Evolutionary conservation across 2,888 invertebrate species (phyloP).

Genomic region (Monopis laevigella): DNA sequence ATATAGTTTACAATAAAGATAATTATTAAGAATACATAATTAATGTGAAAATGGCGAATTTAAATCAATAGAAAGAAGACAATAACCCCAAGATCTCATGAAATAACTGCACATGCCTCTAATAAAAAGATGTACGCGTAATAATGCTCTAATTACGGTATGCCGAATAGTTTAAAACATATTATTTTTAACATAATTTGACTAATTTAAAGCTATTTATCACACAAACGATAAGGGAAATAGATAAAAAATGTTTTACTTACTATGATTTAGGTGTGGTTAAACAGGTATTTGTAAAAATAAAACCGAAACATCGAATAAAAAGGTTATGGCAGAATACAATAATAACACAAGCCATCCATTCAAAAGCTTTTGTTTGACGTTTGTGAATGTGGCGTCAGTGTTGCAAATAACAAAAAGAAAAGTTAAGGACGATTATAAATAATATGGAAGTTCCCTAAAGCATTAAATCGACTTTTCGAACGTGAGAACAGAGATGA

Average conservation of each 20-base stretch:
- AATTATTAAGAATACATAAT: too few species aligned
- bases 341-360: conserved; percentile 52
- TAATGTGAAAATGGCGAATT: conserved; percentile 56
- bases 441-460: too few species aligned
- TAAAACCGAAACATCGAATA: conserved; percentile 43
- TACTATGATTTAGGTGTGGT: not conserved
- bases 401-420: too few species aligned
- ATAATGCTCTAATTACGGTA: conserved; percentile 14
- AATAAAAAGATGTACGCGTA: conserved; percentile 32
- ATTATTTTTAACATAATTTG: conserved; percentile 38
- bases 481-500: too few species aligned
- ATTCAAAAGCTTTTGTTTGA: conserved; percentile 18
- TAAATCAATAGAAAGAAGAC: conserved; percentile 42
- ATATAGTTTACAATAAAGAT: too few species aligned
- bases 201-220: conserved; percentile 42
- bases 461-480: too few species aligned
- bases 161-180: not conserved
- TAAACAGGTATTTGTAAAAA: conserved; percentile 26
- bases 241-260: not conserved
- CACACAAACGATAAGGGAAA: conserved; percentile 42
- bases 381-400: too few species aligned
- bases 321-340: conserved; percentile 49
- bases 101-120: conserved; percentile 58
- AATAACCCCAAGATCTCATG: conserved; percentile 45
- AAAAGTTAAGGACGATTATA: too few species aligned